Percentiles rank a stretch among this genome's conserved stretches.
Conservation (phyloP, 2,888 invertebrate genomes). For the Congeria kusceri region DNA sequence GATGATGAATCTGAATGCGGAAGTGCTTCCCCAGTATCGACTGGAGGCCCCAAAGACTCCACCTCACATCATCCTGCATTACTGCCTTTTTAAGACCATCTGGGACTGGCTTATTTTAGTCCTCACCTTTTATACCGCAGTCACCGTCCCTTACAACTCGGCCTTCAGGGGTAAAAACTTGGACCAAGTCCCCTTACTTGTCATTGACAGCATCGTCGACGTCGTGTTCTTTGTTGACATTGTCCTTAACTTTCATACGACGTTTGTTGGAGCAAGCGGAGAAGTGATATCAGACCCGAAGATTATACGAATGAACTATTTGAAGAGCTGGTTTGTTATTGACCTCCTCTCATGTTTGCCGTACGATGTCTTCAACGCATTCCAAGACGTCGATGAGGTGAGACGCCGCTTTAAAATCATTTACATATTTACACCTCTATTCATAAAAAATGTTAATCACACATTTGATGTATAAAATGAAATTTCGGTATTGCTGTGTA, state of each 20-base stretch:
- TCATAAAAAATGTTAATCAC: no score
- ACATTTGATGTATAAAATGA: no score
- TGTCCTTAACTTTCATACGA: slow-evolving; percentile 99
- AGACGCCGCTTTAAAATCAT: slow-evolving; percentile 36
- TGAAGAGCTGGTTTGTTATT: slow-evolving; percentile 99
- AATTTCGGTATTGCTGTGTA: no score
- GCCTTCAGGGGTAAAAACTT: slow-evolving; percentile 99
- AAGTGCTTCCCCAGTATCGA: slow-evolving; percentile 90
- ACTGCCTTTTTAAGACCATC: slow-evolving; percentile 98
- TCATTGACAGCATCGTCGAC: slow-evolving; percentile 95
- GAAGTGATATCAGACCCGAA: slow-evolving; percentile 99
- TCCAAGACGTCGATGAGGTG: slow-evolving; percentile 97
- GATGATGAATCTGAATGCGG: slow-evolving; percentile 99
- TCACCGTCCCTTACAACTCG: slow-evolving; percentile 99
- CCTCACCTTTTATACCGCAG: slow-evolving; percentile 99
- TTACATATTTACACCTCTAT: no score
- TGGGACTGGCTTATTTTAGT: slow-evolving; percentile 99
- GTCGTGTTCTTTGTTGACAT: slow-evolving; percentile 99
- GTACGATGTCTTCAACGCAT: slow-evolving; percentile 99
- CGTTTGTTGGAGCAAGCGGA: slow-evolving; percentile 95
- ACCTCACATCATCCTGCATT: slow-evolving; percentile 99
- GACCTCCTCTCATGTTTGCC: slow-evolving; percentile 99
- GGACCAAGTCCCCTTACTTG: slow-evolving; percentile 85
- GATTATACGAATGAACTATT: slow-evolving; percentile 91
- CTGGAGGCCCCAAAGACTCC: slow-evolving; percentile 99